A percentile compares a stretch with the other conserved stretches of the same genome.
phyloP scores from a whole-genome alignment of 2,113 vertebrate genomes.

The Mesoclemmys tuberculata region DNA sequence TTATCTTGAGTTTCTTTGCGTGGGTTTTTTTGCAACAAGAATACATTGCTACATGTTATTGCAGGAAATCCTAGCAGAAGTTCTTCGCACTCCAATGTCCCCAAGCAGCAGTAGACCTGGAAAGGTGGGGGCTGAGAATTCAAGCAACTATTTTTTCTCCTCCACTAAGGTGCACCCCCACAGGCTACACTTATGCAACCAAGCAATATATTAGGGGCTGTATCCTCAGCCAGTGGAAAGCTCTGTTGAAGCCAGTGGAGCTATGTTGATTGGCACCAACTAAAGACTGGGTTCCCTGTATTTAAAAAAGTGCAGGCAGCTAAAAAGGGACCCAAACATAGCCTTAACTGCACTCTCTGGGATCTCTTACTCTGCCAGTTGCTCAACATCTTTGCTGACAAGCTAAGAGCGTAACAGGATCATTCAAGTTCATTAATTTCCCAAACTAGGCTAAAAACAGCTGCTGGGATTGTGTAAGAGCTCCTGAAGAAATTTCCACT shows the following conservation, averaged over 20 bases:
- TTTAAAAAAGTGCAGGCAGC: not conserved
- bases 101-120: constrained; percentile 18
- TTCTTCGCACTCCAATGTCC: not conserved
- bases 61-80: constrained; percentile 2
- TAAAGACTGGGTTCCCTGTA: not conserved
- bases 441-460: constrained; percentile 82
- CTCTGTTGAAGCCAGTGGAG: not conserved
- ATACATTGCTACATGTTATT: not conserved
- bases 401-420: constrained; percentile 67
- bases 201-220: not conserved
- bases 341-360: constrained; percentile 50
- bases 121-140: constrained; percentile 19
- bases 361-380: constrained; percentile 56
- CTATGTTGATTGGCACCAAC: constrained; percentile 44
- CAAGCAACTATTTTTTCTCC: constrained; percentile 8
- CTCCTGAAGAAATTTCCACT: constrained; percentile 78
- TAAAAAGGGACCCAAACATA: constrained; percentile 53
- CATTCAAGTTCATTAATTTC: constrained; percentile 82
- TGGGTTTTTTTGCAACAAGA: not conserved
- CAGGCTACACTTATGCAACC: not conserved
- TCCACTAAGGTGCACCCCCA: constrained; percentile 54
- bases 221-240: constrained; percentile 21
- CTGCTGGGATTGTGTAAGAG: constrained; percentile 78
- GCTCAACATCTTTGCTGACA: constrained; percentile 78
- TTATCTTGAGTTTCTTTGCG: not conserved